Conservation (phyloP, 2,888 invertebrate genomes). For the Chloromyia formosa region DNA sequence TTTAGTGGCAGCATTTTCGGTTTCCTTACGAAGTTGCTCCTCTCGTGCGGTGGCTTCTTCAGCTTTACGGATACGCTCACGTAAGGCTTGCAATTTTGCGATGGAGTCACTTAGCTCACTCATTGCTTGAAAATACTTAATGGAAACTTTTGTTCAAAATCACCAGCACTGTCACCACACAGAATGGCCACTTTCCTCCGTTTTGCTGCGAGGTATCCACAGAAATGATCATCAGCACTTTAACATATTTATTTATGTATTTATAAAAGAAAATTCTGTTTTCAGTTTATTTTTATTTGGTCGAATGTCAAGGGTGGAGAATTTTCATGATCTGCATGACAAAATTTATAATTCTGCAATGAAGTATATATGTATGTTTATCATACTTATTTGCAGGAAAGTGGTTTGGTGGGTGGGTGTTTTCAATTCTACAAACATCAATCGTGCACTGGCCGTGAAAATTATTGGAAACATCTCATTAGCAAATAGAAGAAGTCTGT, state of each 20-base stretch:
- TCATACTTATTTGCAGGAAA: not conserved
- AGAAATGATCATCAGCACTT: not conserved
- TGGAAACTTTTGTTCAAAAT: not conserved
- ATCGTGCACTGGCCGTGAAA: not conserved
- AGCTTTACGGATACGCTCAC: slow-evolving; percentile 19
- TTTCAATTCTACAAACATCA: not conserved
- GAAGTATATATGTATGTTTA: not conserved
- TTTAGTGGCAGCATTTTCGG: slow-evolving; percentile 10
- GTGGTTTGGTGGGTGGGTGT: not conserved
- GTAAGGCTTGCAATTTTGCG: slow-evolving; percentile 22
- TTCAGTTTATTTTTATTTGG: not conserved
- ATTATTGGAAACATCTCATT: not conserved
- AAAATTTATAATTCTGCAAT: not conserved
- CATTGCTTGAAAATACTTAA: not conserved
- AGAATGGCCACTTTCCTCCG: not conserved
- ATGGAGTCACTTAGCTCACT: slow-evolving; percentile 35
- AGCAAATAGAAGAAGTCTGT: not conserved
- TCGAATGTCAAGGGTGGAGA: not conserved
- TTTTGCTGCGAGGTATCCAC: not conserved
- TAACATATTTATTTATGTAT: not conserved
- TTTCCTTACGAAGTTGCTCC: slow-evolving; percentile 17
- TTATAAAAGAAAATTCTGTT: not conserved
- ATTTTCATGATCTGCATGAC: not conserved
- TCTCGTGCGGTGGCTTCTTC: slow-evolving; percentile 29
- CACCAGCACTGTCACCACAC: not conserved